phyloP scores from a whole-genome alignment of 2,113 vertebrate species.

The Isurus oxyrinchus region DNA sequence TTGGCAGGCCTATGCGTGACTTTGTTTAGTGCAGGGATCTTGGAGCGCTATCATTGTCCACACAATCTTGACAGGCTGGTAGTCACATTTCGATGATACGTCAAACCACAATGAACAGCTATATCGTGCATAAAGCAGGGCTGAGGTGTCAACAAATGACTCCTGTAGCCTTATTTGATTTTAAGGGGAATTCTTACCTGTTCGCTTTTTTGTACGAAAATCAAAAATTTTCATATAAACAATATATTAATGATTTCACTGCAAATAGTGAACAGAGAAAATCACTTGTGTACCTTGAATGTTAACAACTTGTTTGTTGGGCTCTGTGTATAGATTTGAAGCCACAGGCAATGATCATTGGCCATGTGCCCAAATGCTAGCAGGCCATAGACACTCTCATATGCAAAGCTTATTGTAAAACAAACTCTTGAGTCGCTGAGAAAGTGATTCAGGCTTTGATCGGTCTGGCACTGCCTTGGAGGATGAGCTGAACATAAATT shows the following conservation, averaged over 20 bases:
- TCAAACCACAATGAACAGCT: too few species aligned
- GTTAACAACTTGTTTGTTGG: neutral
- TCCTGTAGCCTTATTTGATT: neutral
- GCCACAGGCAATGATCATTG: too few species aligned
- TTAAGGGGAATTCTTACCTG: neutral
- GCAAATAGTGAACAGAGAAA: neutral
- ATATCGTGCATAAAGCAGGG: too few species aligned
- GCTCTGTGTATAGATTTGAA: neutral
- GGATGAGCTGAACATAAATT: conserved; percentile 2
- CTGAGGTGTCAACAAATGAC: neutral
- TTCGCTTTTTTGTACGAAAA: neutral
- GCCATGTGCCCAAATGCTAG: neutral
- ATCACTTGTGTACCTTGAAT: neutral
- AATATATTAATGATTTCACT: neutral
- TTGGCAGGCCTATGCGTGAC: too few species aligned
- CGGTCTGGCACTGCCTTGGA: neutral
- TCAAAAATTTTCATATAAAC: neutral
- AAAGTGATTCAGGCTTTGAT: neutral
- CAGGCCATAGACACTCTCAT: neutral
- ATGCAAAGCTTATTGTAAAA: neutral
- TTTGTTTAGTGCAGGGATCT: too few species aligned
- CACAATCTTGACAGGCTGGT: too few species aligned
- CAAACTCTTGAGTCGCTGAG: neutral
- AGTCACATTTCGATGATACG: too few species aligned
- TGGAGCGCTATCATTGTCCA: too few species aligned